Conservation (phyloP, 64 coral and sea anemone genomes). For the Dendrophyllia cribrosa region DNA sequence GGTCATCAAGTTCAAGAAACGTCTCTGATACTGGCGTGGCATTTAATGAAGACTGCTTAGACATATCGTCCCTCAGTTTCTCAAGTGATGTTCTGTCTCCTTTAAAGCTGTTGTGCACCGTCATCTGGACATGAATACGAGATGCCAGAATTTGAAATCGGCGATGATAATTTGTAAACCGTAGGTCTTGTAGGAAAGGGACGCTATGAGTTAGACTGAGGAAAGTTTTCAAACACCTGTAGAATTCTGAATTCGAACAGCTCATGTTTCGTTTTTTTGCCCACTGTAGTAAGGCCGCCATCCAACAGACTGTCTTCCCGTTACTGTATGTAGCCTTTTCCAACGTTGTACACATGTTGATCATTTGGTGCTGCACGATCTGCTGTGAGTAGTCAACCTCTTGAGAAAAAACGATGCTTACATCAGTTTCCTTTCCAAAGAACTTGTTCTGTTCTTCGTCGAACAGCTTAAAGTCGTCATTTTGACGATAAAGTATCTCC, state of each 20-base stretch:
- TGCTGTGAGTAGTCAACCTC: background rate
- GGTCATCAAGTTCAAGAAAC: conserved; percentile 14
- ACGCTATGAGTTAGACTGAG: background rate
- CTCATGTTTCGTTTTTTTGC: background rate
- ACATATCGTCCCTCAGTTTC: background rate
- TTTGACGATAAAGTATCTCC: background rate
- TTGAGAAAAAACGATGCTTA: background rate
- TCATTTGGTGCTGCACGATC: background rate
- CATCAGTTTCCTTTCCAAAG: background rate
- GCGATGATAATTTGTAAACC: background rate
- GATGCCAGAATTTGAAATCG: background rate
- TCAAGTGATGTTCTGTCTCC: background rate
- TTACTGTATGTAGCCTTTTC: background rate
- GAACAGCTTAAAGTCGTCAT: conserved; percentile 2
- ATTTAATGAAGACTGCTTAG: background rate
- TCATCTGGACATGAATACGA: conserved; percentile 6
- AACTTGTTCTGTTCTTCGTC: background rate
- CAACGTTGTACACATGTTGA: background rate
- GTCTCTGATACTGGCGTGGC: background rate
- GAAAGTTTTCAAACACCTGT: background rate
- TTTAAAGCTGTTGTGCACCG: background rate
- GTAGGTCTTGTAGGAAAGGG: conserved; percentile 10
- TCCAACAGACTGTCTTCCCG: background rate
- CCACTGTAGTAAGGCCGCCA: background rate
- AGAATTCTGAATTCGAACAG: conserved; percentile 15